phyloP scores from a whole-genome alignment of 2,113 vertebrate genomes.

The Myotis brandtii region DNA sequence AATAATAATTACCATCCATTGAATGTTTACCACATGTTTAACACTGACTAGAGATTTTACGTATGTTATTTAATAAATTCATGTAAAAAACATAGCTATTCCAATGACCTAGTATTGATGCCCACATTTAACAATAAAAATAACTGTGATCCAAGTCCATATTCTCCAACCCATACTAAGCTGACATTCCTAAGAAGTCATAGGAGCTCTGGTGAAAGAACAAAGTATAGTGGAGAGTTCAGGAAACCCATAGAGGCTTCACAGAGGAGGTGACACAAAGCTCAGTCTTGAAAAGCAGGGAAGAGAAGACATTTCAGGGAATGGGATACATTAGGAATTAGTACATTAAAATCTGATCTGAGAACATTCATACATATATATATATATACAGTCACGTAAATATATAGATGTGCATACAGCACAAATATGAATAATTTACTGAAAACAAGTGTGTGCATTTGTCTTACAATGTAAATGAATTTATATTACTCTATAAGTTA shows the following conservation, averaged over 20 bases:
- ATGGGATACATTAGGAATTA: not conserved
- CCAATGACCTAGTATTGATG: not conserved
- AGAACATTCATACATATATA: not conserved
- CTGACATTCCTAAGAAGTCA: not conserved
- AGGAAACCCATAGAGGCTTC: not conserved
- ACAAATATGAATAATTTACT: not conserved
- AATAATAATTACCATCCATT: not conserved
- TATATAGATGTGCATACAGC: not conserved
- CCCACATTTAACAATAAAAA: constrained; percentile 1
- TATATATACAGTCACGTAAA: not conserved
- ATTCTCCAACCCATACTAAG: not conserved
- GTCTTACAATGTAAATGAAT: not conserved
- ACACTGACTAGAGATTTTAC: not conserved
- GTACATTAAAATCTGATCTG: not conserved
- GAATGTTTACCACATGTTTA: not conserved
- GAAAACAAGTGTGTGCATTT: not conserved
- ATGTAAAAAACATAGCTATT: not conserved
- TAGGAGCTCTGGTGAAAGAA: not conserved
- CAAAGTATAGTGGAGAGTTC: not conserved
- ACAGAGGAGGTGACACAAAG: not conserved
- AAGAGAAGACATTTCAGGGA: not conserved
- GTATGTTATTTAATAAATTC: not conserved
- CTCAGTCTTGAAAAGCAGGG: not conserved
- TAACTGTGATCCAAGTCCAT: not conserved
- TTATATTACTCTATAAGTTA: not conserved